A percentile compares a stretch with the other conserved stretches of the same genome.
Conservation (phyloP, 2,113 vertebrate species). For the Aramus guarauna region DNA sequence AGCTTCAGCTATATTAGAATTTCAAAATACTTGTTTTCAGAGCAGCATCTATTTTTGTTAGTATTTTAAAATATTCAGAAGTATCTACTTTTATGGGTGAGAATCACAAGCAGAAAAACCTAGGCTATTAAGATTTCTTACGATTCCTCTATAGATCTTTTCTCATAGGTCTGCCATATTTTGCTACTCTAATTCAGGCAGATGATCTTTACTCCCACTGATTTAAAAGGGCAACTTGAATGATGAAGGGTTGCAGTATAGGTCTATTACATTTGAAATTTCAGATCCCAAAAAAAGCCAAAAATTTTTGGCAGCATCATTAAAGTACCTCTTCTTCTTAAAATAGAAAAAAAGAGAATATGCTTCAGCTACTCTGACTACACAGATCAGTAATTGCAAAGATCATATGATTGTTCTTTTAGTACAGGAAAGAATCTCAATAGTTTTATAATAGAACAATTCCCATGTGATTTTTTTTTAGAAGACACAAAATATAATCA, state of each 20-base stretch:
- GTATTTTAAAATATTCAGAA: not conserved
- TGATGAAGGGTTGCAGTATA: not conserved
- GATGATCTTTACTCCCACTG: not conserved
- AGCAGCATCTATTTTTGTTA: not conserved
- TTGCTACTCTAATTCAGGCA: not conserved
- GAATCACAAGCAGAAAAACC: not conserved
- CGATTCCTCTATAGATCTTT: not conserved
- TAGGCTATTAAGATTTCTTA: not conserved
- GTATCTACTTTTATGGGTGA: not conserved
- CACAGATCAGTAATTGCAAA: constrained; percentile 27
- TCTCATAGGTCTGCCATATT: not conserved
- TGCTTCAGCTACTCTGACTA: not conserved
- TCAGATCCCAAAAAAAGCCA: not conserved
- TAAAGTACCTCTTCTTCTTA: not conserved
- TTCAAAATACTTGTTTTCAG: not conserved
- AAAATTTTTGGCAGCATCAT: not conserved
- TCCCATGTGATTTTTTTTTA: not conserved
- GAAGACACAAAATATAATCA: constrained; percentile 7
- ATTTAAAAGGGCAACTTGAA: not conserved
- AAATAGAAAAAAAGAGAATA: not conserved
- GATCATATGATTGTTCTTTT: constrained; percentile 12
- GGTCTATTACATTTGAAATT: not conserved
- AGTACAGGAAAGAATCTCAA: not conserved
- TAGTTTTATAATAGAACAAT: not conserved
- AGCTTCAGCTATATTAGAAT: not conserved